Conservation (phyloP, 2,113 vertebrate genomes). For the Benitochromis conjunctus region DNA sequence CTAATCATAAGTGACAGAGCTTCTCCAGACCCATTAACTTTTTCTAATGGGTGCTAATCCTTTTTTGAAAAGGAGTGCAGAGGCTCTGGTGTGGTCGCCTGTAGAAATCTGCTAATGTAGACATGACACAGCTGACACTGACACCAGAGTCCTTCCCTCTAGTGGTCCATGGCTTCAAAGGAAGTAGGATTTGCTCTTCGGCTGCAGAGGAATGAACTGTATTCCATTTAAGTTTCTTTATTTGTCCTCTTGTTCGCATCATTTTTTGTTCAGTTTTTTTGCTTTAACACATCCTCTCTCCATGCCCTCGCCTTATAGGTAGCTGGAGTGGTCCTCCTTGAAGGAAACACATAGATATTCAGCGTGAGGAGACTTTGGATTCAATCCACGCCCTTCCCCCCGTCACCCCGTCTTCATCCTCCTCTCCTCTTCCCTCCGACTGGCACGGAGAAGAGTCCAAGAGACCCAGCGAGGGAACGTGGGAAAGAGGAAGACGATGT, state of each 20-base stretch:
- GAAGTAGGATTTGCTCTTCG: background rate
- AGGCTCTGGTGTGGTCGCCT: background rate
- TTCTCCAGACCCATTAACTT: background rate
- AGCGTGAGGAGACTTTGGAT: constrained; percentile 22
- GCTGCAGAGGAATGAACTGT: background rate
- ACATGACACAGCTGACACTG: background rate
- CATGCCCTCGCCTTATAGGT: constrained; percentile 33
- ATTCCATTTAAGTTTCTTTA: background rate
- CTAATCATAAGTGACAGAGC: background rate
- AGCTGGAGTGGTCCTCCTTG: constrained; percentile 26
- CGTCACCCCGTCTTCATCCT: background rate
- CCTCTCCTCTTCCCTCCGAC: constrained; percentile 4
- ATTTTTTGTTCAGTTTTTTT: background rate
- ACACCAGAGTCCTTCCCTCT: background rate
- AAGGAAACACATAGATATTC: background rate
- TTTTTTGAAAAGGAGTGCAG: background rate
- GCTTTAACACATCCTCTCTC: background rate
- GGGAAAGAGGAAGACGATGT: constrained; percentile 69
- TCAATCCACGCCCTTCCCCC: background rate
- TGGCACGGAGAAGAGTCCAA: constrained; percentile 44
- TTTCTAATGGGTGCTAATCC: background rate
- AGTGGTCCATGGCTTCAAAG: background rate
- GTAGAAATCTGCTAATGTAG: background rate
- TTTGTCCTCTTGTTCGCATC: background rate
- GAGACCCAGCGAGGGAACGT: constrained; percentile 43